Conservation (phyloP, 1,140 invertebrate genomes). For the Lasaia peninsularis region DNA sequence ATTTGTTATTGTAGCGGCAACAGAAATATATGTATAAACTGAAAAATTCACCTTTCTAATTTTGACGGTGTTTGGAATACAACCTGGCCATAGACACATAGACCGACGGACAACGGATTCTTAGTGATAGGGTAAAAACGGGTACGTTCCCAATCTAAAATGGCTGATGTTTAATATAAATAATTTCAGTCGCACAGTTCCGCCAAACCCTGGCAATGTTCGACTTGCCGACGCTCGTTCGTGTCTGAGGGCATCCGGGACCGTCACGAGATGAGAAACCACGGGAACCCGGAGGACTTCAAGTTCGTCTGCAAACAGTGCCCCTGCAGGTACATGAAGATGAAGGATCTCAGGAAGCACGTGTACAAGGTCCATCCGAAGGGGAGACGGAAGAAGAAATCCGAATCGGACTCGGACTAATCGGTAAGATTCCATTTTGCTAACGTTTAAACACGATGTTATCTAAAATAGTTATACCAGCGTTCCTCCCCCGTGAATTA, state of each 20-base stretch:
- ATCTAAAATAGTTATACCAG: too few species aligned
- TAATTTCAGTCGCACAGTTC: slow-evolving; percentile 53
- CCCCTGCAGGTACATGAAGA: slow-evolving; percentile 42
- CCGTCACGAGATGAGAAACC: slow-evolving; percentile 41
- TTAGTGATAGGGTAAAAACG: too few species aligned
- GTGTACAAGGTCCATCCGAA: slow-evolving; percentile 53
- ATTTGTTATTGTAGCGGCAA: too few species aligned
- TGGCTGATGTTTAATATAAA: not conserved
- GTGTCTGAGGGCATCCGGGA: slow-evolving; percentile 44
- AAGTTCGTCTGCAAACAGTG: slow-evolving; percentile 52
- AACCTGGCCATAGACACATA: too few species aligned
- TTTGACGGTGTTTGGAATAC: too few species aligned
- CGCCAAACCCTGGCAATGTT: slow-evolving; percentile 48
- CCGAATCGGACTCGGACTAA: slow-evolving; percentile 33
- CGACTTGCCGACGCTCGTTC: slow-evolving; percentile 48
- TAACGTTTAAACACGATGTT: too few species aligned
- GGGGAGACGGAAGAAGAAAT: slow-evolving; percentile 43
- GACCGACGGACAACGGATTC: too few species aligned
- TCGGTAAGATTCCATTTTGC: not conserved
- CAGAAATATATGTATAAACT: too few species aligned
- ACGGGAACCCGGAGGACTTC: slow-evolving; percentile 51
- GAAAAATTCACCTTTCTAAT: too few species aligned
- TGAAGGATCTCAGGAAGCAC: slow-evolving; percentile 54
- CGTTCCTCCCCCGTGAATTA: too few species aligned
- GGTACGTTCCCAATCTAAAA: too few species aligned